A percentile compares a stretch with the other conserved stretches of the same genome.
These are phyloP conservation scores for Cartodere bifasciata DNA, from an alignment of 2,888 invertebrate genomes.

Conservation along the genomic window DNA sequence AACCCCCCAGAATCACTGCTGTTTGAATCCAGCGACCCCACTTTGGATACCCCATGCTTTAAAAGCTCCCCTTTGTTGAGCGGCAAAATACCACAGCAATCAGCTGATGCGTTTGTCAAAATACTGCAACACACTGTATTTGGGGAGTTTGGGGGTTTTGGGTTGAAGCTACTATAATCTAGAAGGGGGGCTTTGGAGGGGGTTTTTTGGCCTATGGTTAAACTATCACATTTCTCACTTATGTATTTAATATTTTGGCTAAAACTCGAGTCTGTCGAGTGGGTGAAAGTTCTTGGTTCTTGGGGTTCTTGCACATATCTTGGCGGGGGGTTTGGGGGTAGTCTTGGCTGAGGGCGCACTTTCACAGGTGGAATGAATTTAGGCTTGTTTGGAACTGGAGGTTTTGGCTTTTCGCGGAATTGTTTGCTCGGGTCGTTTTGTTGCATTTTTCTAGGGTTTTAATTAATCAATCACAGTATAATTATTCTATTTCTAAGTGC, in stretches of 20 bases:
- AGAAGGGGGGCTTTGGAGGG: too few species aligned
- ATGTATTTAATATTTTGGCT: slow-evolving; percentile 14
- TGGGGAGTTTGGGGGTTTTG: slow-evolving; percentile 32
- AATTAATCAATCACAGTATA: too few species aligned
- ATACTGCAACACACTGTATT: slow-evolving; percentile 37
- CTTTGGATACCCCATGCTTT: slow-evolving; percentile 28
- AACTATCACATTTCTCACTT: slow-evolving; percentile 29
- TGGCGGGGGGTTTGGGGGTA: too few species aligned
- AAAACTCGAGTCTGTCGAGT: too few species aligned
- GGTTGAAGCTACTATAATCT: too few species aligned
- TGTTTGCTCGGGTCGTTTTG: slow-evolving; percentile 22
- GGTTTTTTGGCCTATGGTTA: too few species aligned
- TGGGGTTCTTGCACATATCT: too few species aligned
- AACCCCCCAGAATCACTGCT: slow-evolving; percentile 37
- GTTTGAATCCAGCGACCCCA: slow-evolving; percentile 34
- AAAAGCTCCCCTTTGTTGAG: slow-evolving; percentile 29
- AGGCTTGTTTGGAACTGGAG: slow-evolving; percentile 29
- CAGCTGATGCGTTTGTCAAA: slow-evolving; percentile 32
- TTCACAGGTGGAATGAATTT: slow-evolving; percentile 35
- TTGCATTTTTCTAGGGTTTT: too few species aligned
- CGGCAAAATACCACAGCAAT: slow-evolving; percentile 35
- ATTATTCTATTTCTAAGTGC: too few species aligned
- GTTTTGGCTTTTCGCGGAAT: slow-evolving; percentile 22
- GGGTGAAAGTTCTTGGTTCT: too few species aligned
- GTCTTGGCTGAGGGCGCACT: slow-evolving; percentile 22